Evolutionary conservation across 1,140 invertebrate genomes (phyloP).

Genomic region (Orussus abietinus): DNA sequence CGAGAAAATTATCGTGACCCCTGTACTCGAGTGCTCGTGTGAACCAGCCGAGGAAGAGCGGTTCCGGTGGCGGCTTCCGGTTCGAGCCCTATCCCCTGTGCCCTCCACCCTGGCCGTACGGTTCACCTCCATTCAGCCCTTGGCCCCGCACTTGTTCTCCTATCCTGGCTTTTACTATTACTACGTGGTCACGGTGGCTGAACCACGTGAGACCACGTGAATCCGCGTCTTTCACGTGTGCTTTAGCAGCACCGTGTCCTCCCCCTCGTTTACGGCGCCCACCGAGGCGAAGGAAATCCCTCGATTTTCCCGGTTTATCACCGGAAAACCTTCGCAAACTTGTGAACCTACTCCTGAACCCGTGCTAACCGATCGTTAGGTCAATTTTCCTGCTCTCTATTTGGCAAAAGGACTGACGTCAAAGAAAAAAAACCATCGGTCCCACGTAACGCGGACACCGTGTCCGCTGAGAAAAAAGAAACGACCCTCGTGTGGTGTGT

Average conservation of each 20-base stretch:
- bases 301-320: too few species aligned
- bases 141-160: slow-evolving; percentile 25
- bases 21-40: slow-evolving; percentile 36
- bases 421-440: too few species aligned
- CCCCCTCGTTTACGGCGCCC: too few species aligned
- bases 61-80: slow-evolving; percentile 47
- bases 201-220: slow-evolving; percentile 47
- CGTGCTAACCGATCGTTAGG: too few species aligned
- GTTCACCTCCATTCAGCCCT: slow-evolving; percentile 34
- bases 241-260: too few species aligned
- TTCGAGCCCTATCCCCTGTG: slow-evolving; percentile 29
- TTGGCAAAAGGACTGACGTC: too few species aligned
- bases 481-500: too few species aligned
- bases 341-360: too few species aligned
- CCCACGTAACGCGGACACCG: slow-evolving; percentile 35
- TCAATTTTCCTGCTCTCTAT: too few species aligned
- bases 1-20: slow-evolving; percentile 44
- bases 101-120: slow-evolving; percentile 8
- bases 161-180: slow-evolving; percentile 38
- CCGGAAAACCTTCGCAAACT: too few species aligned
- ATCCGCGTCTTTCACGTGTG: slow-evolving; percentile 6
- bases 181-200: slow-evolving; percentile 47
- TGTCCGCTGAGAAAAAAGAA: too few species aligned
- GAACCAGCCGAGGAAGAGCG: slow-evolving; percentile 37
- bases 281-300: too few species aligned